Evolutionary conservation across 1,140 invertebrate genomes (phyloP).

Genomic region (Cataglyphis hispanica): DNA sequence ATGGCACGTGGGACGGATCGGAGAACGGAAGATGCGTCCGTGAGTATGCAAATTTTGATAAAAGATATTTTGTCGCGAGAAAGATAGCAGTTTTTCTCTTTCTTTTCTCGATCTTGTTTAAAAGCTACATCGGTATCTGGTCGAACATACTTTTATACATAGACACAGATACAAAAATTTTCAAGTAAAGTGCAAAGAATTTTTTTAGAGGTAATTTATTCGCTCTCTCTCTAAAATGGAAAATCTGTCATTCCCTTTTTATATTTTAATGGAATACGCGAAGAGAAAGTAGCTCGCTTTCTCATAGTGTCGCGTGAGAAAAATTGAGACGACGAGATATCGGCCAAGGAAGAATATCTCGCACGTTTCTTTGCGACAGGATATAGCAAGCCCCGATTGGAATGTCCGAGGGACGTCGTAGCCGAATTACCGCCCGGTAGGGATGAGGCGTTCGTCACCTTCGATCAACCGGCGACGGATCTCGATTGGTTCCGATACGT

Average conservation of each 20-base stretch:
- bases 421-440: conserved; percentile 82
- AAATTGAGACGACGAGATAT: neutral
- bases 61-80: neutral
- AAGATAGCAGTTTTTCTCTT: neutral
- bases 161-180: neutral
- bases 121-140: neutral
- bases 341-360: neutral
- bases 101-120: neutral
- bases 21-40: conserved; percentile 85
- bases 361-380: conserved; percentile 71
- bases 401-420: conserved; percentile 84
- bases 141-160: neutral
- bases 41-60: conserved; percentile 75
- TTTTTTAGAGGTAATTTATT: neutral
- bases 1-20: conserved; percentile 84
- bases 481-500: conserved; percentile 86
- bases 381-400: conserved; percentile 83
- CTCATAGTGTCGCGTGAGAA: neutral
- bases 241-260: too few relatives aligned
- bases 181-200: neutral
- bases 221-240: neutral
- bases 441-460: conserved; percentile 84
- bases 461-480: conserved; percentile 85
- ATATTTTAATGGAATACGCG: too few relatives aligned
- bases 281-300: neutral